Evolutionary conservation across 2,797 vertebrate species (phyloP).

Genomic region (Lycodopsis pacificus): DNA sequence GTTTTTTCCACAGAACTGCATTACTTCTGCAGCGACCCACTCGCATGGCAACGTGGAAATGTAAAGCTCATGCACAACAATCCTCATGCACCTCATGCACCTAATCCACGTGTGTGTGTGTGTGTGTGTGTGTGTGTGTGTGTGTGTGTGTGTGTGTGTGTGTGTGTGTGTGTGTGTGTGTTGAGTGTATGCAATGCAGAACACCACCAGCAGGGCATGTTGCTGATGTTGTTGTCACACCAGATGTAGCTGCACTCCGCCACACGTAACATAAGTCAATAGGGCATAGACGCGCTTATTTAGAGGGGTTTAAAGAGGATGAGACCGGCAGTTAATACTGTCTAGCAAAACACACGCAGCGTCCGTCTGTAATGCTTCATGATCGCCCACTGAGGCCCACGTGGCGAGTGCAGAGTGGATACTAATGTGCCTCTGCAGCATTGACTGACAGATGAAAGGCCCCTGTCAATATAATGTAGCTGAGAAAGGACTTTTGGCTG

Average conservation of each 20-base stretch:
- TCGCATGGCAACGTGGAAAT: conserved; percentile 33
- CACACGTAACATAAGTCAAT: conserved; percentile 76
- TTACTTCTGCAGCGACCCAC: conserved; percentile 41
- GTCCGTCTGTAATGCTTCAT: conserved; percentile 53
- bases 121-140: neutral
- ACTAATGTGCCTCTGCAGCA: conserved; percentile 46
- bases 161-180: neutral
- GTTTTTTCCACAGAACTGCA: conserved; percentile 51
- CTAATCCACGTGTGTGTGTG: neutral
- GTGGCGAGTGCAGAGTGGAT: conserved; percentile 58
- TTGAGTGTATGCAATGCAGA: neutral
- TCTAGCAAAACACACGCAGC: conserved; percentile 55
- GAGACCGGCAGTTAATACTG: conserved; percentile 66
- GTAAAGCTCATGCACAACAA: conserved; percentile 45
- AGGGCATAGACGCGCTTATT: conserved; percentile 66
- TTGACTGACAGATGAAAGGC: conserved; percentile 71
- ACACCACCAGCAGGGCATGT: conserved; percentile 39
- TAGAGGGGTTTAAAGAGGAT: conserved; percentile 64
- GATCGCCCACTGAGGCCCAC: conserved; percentile 41
- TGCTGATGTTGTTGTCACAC: conserved; percentile 53
- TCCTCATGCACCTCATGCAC: conserved; percentile 11
- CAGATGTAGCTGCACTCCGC: conserved; percentile 67
- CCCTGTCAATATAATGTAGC: conserved; percentile 62
- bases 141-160: neutral
- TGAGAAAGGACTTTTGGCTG: conserved; percentile 42